A percentile compares a stretch with the other conserved stretches of the same genome.
Conservation (phyloP, 2,113 vertebrate species). For the Neogobius melanostomus region DNA sequence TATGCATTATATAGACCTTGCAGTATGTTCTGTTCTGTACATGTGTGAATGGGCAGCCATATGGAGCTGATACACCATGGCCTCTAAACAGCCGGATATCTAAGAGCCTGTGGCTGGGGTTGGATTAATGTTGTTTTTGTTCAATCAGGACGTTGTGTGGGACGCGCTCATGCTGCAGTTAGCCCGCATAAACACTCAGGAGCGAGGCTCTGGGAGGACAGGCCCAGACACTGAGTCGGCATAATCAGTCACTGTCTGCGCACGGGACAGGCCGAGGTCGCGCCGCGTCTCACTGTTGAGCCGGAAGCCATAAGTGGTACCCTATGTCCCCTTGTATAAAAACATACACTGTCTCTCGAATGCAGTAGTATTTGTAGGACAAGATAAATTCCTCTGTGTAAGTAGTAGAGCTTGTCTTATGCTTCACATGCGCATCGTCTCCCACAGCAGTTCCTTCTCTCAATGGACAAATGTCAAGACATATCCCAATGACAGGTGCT, state of each 20-base stretch:
- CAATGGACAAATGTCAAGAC: too few species aligned
- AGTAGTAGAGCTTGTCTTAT: background rate
- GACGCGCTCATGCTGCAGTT: constrained; percentile 51
- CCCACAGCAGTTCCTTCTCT: too few species aligned
- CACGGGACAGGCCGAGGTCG: constrained; percentile 16
- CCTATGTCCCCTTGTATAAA: background rate
- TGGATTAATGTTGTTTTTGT: constrained; percentile 78
- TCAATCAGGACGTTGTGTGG: constrained; percentile 69
- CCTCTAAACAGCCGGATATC: constrained; percentile 64
- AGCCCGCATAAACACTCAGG: constrained; percentile 53
- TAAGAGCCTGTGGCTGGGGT: constrained; percentile 58
- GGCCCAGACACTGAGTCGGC: constrained; percentile 43
- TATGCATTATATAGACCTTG: background rate
- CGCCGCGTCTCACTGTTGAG: background rate
- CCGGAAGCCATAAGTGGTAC: background rate
- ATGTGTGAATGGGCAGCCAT: constrained; percentile 28
- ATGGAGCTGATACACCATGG: constrained; percentile 28
- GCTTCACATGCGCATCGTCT: background rate
- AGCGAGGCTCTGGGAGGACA: constrained; percentile 33
- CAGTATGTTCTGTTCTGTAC: constrained; percentile 10
- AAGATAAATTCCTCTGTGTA: background rate
- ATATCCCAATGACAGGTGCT: too few species aligned
- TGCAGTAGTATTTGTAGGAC: background rate
- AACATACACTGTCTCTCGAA: background rate
- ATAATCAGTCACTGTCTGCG: constrained; percentile 17